Percentiles rank a stretch among this genome's conserved stretches.
Evolutionary conservation across 2,113 vertebrate species (phyloP).

Genomic region (Apteryx owenii): DNA sequence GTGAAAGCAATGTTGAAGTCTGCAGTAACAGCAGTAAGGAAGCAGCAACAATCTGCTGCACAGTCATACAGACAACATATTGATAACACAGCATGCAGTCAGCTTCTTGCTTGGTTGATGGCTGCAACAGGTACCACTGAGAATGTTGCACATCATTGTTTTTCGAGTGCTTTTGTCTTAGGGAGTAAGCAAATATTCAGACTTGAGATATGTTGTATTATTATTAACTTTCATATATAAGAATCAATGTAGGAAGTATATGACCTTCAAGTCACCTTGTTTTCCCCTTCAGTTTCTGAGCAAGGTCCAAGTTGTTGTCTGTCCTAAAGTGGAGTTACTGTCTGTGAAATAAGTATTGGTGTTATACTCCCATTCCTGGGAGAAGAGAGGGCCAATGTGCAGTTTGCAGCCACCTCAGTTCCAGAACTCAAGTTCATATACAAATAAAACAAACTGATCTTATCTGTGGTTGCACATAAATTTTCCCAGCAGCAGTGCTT

Average conservation of each 20-base stretch:
- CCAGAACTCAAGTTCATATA: not conserved
- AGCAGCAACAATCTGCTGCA: not conserved
- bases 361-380: not conserved
- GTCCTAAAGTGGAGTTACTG: not conserved
- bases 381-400: not conserved
- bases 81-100: not conserved
- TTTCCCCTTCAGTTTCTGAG: not conserved
- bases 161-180: not conserved
- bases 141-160: not conserved
- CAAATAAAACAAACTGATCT: not conserved
- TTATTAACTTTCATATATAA: not conserved
- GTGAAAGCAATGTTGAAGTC: constrained; percentile 14
- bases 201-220: not conserved
- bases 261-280: not conserved
- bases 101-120: not conserved
- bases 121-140: not conserved
- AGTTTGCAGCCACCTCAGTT: not conserved
- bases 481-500: not conserved
- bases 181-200: not conserved
- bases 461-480: not conserved
- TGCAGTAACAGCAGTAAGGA: constrained; percentile 37
- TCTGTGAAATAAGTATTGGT: not conserved
- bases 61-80: not conserved
- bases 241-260: not conserved
- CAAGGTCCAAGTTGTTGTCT: not conserved